Conservation (phyloP, 2,888 invertebrate genomes). For the Synanthedon myopaeformis region DNA sequence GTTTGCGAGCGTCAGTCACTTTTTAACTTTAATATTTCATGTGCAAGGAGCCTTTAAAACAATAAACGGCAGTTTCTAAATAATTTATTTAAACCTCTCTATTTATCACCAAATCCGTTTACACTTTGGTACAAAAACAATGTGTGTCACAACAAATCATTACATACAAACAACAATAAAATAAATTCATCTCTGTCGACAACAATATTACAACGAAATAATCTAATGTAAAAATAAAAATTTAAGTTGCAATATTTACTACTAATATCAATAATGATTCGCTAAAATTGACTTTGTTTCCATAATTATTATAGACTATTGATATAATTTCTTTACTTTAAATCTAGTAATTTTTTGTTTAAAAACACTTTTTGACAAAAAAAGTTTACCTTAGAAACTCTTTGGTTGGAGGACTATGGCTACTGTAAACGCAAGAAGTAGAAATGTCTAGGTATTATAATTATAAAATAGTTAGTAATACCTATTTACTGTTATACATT, state of each 20-base stretch:
- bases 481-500: conserved; percentile 19
- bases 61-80: neutral
- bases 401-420: conserved; percentile 2
- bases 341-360: neutral
- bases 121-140: conserved; percentile 49
- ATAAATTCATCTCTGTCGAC: conserved; percentile 13
- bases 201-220: conserved; percentile 28
- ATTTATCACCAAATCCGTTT: conserved; percentile 40
- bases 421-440: conserved; percentile 1
- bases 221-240: conserved; percentile 12
- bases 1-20: no score
- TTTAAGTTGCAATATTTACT: conserved; percentile 8
- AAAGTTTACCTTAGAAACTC: neutral
- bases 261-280: conserved; percentile 11
- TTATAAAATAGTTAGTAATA: conserved; percentile 31
- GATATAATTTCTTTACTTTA: conserved; percentile 8
- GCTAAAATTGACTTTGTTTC: conserved; percentile 48
- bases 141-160: conserved; percentile 27
- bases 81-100: conserved; percentile 26
- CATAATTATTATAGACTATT: conserved; percentile 6
- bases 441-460: conserved; percentile 10
- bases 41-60: neutral
- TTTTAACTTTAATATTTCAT: no score
- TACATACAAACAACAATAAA: conserved; percentile 31
- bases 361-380: no score